phyloP scores from a whole-genome alignment of 2,797 vertebrate species.

The Acanthurus lineatus region DNA sequence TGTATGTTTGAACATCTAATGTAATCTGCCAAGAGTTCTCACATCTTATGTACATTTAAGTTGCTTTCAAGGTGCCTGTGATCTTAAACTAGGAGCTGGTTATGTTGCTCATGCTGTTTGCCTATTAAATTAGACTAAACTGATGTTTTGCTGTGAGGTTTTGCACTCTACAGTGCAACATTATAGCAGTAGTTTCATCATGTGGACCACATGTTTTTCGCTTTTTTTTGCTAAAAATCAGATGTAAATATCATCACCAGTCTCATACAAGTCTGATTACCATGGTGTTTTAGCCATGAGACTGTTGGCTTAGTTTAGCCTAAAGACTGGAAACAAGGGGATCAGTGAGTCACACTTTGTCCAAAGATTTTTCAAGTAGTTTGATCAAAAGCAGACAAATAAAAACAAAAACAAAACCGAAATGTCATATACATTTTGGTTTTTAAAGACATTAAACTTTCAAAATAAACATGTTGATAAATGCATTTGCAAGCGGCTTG shows the following conservation, averaged over 20 bases:
- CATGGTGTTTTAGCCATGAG: too few relatives aligned
- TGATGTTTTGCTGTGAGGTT: background rate
- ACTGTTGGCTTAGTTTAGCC: background rate
- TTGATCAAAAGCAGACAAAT: too few relatives aligned
- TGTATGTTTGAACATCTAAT: background rate
- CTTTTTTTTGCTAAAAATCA: background rate
- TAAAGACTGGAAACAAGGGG: background rate
- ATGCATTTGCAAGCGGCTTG: too few relatives aligned
- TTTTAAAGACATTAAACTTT: too few relatives aligned
- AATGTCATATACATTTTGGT: too few relatives aligned
- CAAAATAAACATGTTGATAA: too few relatives aligned
- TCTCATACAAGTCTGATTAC: background rate
- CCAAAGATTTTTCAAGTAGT: too few relatives aligned
- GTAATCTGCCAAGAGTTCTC: background rate
- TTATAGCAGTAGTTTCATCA: too few relatives aligned
- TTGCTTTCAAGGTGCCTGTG: slow-evolving; percentile 13
- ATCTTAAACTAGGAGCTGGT: background rate
- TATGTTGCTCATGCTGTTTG: slow-evolving; percentile 7
- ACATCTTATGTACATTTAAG: background rate
- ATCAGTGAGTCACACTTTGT: too few relatives aligned
- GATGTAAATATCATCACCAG: background rate
- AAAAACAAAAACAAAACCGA: too few relatives aligned
- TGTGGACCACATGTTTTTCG: background rate
- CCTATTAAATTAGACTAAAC: background rate
- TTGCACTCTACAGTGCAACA: background rate